Evolutionary conservation across 2,888 invertebrate species (phyloP), one percentile per base, ranked within the genome.

Genomic region (Nomada fucata): DNA sequence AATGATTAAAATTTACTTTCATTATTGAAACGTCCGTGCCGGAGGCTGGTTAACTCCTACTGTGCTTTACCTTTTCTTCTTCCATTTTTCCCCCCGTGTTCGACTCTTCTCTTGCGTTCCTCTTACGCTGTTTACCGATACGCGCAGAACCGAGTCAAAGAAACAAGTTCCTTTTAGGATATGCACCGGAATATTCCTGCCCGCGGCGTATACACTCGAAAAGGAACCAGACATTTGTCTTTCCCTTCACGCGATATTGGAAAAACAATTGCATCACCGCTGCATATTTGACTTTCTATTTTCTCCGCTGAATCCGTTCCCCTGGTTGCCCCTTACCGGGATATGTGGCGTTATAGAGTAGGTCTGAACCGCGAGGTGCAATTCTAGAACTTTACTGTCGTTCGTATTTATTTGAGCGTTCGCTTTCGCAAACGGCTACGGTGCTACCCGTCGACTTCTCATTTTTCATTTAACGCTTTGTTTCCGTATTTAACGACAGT

Each of bases 211-310:
- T 42, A 68, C 60, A 76, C 61, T 55, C 55, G 70, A 76, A 73
- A 86, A 70, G 77, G 69, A 73, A 76, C 68, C 67, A 73, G 79
- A 65, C 72, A 74, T 85, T 82, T 79, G 85, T 68, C 78, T 76
- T 75, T 72, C 73, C 74, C 67, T 61, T 78, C 71, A 53, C 72
- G 71, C 53, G 55, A 72, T 75, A 75, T 82, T 78, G 78, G 83
- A 70, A 78, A 79, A 79, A 82, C 79, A 79, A 71, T 81, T 80
- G 77, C 79, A 71, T 77, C 72, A 55, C 53, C 69, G 67, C 52
- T 76, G 70, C 74, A 75, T 77, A 83, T 87, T 89, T 87, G 87
- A 87, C 82, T 85, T 85, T 78, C 81, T 75, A 76, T 85, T 84
- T 85, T 80, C 85, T 23, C 52, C 44, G 78, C 47, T 47, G 78